Conservation (phyloP, 2,797 vertebrate species). For the Masticophis lateralis region DNA sequence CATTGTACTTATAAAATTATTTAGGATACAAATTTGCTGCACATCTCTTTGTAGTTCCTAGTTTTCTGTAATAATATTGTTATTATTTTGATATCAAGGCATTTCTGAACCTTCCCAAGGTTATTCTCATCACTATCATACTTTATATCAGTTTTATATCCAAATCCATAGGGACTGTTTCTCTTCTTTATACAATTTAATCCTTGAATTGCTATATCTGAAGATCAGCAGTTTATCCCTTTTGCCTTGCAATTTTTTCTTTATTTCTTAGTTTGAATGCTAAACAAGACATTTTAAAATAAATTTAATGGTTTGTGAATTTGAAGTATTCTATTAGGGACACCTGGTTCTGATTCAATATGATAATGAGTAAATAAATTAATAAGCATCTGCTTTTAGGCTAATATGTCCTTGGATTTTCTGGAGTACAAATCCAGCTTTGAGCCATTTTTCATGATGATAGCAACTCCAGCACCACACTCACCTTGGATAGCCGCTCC, state of each 20-base stretch:
- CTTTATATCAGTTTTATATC: neutral
- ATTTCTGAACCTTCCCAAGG: neutral
- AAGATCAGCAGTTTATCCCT: neutral
- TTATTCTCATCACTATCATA: neutral
- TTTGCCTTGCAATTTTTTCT: neutral
- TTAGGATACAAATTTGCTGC: neutral
- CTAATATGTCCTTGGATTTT: conserved; percentile 92
- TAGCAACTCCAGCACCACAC: conserved; percentile 92
- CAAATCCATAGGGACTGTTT: neutral
- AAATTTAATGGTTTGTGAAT: neutral
- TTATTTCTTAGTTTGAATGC: neutral
- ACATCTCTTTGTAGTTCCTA: neutral
- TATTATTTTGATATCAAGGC: neutral
- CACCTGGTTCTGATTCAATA: conserved; percentile 10
- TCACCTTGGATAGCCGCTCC: conserved; percentile 94
- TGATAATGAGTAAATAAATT: neutral
- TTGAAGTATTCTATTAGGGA: neutral
- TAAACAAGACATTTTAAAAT: neutral
- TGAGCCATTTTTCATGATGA: conserved; percentile 97
- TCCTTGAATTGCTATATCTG: neutral
- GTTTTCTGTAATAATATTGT: neutral
- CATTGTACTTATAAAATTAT: neutral
- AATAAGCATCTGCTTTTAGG: conserved; percentile 72
- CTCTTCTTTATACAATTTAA: neutral
- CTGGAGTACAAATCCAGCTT: conserved; percentile 88